A percentile compares a stretch with the other conserved stretches of the same genome.
phyloP scores from a whole-genome alignment of 1,140 invertebrate genomes.

The Drosophila orosa region DNA sequence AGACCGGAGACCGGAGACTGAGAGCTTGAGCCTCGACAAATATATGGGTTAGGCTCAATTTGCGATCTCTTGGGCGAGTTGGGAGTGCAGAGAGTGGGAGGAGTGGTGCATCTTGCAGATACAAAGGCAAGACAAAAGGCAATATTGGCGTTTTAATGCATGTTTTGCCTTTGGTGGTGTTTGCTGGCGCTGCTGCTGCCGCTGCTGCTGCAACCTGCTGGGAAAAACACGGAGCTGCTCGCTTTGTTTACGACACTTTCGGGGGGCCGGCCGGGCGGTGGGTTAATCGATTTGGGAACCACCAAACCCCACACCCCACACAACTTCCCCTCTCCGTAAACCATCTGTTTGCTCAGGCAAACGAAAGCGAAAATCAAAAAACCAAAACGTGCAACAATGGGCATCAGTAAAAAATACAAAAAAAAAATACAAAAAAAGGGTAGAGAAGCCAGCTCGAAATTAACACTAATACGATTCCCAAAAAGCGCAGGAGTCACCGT shows the following conservation, averaged over 20 bases:
- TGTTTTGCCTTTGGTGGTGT: constrained; percentile 69
- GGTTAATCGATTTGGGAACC: constrained; percentile 70
- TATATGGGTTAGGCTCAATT: constrained; percentile 83
- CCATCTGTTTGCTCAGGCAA: constrained; percentile 56
- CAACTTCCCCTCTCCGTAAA: constrained; percentile 7
- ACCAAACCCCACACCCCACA: constrained; percentile 21
- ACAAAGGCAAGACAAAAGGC: constrained; percentile 60
- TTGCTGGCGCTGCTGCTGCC: constrained; percentile 45
- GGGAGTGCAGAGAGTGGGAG: constrained; percentile 9
- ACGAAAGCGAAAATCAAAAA: constrained; percentile 66
- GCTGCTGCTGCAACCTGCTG: constrained; percentile 71
- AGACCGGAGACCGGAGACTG: too few relatives aligned
- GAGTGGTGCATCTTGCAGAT: constrained; percentile 56
- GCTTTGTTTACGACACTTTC: constrained; percentile 61
- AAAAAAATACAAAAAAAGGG: constrained; percentile 46
- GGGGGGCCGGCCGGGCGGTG: constrained; percentile 21
- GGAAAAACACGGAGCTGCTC: constrained; percentile 62
- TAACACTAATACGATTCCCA: constrained; percentile 68
- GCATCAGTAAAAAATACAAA: too few relatives aligned
- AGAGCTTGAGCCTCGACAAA: constrained; percentile 72
- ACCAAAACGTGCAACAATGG: constrained; percentile 66
- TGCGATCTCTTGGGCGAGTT: constrained; percentile 28
- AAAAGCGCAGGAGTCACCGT: constrained; percentile 24
- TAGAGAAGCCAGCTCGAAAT: constrained; percentile 61
- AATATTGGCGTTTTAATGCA: constrained; percentile 65